Conservation (phyloP, 1,140 invertebrate genomes). For the Thaumatotibia leucotreta region DNA sequence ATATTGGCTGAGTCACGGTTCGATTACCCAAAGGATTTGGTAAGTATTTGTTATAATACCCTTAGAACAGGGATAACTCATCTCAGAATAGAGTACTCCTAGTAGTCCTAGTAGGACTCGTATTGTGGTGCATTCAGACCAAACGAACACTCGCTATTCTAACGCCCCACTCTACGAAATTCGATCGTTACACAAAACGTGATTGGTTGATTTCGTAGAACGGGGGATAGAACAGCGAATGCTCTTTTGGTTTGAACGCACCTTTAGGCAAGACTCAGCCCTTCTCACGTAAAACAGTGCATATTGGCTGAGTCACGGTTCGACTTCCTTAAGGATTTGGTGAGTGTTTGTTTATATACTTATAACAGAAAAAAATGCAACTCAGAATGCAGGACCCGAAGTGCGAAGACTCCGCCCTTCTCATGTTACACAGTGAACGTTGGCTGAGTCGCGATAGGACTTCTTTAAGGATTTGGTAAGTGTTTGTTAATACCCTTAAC, state of each 20-base stretch:
- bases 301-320: constrained; percentile 93
- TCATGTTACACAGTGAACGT: constrained; percentile 96
- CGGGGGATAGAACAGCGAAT: no score
- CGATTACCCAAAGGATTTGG: neutral
- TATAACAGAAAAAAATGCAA: constrained; percentile 78
- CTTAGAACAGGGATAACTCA: no score
- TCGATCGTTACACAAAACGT: no score
- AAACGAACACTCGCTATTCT: no score
- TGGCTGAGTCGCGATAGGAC: constrained; percentile 92
- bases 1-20: neutral
- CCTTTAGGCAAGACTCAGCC: constrained; percentile 94
- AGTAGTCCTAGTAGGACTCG: no score
- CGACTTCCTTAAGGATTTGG: constrained; percentile 94
- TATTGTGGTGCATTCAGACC: no score
- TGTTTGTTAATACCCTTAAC: neutral
- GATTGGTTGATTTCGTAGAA: no score
- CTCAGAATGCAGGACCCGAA: no score
- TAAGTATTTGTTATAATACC: neutral
- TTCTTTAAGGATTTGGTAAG: constrained; percentile 93
- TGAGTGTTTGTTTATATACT: constrained; percentile 56
- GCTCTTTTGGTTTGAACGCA: no score
- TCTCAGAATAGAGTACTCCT: no score
- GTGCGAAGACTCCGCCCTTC: constrained; percentile 94
- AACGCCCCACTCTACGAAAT: no score
- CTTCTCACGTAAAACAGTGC: constrained; percentile 96